Base-by-base conservation (phyloP, 1,140 invertebrate genomes). In the Helicoverpa armigera region DNA sequence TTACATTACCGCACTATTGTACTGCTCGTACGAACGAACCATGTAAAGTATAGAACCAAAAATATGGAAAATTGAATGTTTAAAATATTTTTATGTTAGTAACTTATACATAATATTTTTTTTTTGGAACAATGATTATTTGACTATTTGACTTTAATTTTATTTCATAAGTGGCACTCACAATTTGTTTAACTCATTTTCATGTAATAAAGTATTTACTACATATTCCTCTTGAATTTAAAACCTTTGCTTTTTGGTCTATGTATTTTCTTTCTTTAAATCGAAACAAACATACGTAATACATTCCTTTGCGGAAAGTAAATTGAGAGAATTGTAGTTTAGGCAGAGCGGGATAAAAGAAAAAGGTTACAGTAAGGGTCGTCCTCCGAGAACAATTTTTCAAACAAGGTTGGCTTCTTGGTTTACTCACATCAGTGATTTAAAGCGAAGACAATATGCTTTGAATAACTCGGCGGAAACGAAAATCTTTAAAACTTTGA, bases 331-430 rank as follows among this genome's bases (percentile, higher is more conserved):
- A 85, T 87, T 84, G 85, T 88, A 88, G 85, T 89, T 86, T 86
- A 85, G 86, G 78, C 74, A 63, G 63, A 56, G 69, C 18, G 79
- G 76, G 80, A 74, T 87, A 85, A 85, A 83, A 83, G 80, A 80
- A 86, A 88, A 89, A 87, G 81, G 79, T 82, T 87, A 69, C 82
- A 83, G 75, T 70, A 65, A 82, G 85, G 88, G 85, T 83, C 82
- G 77, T 86, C 89, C 88, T 87, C 82, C 12, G 85, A 89, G 89
- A 91, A 88, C 82, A 84, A 88, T 89, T 90, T 91, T 88, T 91
- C 90, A 90, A 89, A 89, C 87, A 85, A 88, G 85, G 83, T 85
- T 85, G 83, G 84, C 84, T 87, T 88, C 85, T 88, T 83, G 77
- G 82, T 84, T 87, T 85, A 72, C 74, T 80, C 60, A 82, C 82